Evolutionary conservation across 2,888 invertebrate species (phyloP).

Genomic region (Heliconius ethilla): DNA sequence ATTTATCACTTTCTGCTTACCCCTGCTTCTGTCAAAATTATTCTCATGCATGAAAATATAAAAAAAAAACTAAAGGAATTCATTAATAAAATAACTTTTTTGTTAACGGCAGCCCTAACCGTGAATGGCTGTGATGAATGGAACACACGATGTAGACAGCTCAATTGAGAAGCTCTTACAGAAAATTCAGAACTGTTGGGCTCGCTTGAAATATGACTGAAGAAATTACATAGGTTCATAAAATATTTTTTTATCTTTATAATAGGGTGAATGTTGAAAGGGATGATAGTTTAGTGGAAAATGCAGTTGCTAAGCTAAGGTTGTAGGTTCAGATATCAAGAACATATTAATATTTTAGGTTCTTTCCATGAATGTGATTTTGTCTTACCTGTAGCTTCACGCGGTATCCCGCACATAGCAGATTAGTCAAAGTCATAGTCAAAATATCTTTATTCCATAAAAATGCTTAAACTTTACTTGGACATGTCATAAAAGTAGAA

Average conservation of each 20-base stretch:
- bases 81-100: background rate
- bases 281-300: background rate
- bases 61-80: too few species aligned
- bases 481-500: too few species aligned
- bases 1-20: too few species aligned
- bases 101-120: slow-evolving; percentile 24
- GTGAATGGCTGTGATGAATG: slow-evolving; percentile 41
- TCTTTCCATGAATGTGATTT: too few species aligned
- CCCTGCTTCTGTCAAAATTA: too few species aligned
- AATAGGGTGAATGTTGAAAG: background rate
- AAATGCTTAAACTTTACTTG: too few species aligned
- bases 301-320: background rate
- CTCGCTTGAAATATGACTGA: slow-evolving; percentile 39
- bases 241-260: background rate
- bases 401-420: too few species aligned
- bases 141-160: slow-evolving; percentile 40
- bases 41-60: too few species aligned
- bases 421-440: too few species aligned
- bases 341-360: too few species aligned
- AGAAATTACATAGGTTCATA: slow-evolving; percentile 27
- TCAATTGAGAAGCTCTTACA: slow-evolving; percentile 43
- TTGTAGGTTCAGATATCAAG: background rate
- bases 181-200: slow-evolving; percentile 33
- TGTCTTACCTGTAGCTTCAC: too few species aligned
- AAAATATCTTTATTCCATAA: too few species aligned